Percentiles rank a stretch among this genome's conserved stretches.
phyloP scores from a whole-genome alignment of 1,140 invertebrate species.

The Camponotus floridanus region DNA sequence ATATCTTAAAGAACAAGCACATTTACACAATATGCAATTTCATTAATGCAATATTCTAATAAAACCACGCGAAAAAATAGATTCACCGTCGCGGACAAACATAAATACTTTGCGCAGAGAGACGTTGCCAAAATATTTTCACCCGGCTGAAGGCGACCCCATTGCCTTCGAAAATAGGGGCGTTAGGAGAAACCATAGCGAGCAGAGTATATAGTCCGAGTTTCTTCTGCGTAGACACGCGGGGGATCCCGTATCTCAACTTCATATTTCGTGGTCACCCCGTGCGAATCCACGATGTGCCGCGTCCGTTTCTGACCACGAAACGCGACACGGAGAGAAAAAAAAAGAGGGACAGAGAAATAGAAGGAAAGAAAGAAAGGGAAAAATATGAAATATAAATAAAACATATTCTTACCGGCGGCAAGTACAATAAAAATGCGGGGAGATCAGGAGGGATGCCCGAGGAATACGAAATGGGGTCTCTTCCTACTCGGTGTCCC shows the following conservation, averaged over 20 bases:
- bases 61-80: slow-evolving; percentile 37
- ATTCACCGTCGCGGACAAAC: slow-evolving; percentile 20
- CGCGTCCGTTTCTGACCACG: slow-evolving; percentile 29
- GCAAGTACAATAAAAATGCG: slow-evolving; percentile 85
- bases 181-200: neutral
- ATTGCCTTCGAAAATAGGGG: slow-evolving; percentile 43
- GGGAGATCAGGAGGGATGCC: slow-evolving; percentile 85
- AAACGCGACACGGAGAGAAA: slow-evolving; percentile 18
- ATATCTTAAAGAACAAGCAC: neutral
- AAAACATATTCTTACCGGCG: slow-evolving; percentile 84
- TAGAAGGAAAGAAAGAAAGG: slow-evolving; percentile 29
- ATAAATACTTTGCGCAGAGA: slow-evolving; percentile 53
- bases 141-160: slow-evolving; percentile 11
- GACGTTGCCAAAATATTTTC: slow-evolving; percentile 64
- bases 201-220: neutral
- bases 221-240: neutral
- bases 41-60: slow-evolving; percentile 52
- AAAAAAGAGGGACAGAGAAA: slow-evolving; percentile 35
- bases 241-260: slow-evolving; percentile 50
- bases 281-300: slow-evolving; percentile 45
- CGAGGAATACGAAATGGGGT: slow-evolving; percentile 85
- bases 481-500: slow-evolving; percentile 54
- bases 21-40: slow-evolving; percentile 24
- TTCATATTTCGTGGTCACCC: slow-evolving; percentile 67
- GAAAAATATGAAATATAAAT: slow-evolving; percentile 82